Base-by-base conservation (phyloP, 2,797 vertebrate genomes). In the Argentina silus region DNA sequence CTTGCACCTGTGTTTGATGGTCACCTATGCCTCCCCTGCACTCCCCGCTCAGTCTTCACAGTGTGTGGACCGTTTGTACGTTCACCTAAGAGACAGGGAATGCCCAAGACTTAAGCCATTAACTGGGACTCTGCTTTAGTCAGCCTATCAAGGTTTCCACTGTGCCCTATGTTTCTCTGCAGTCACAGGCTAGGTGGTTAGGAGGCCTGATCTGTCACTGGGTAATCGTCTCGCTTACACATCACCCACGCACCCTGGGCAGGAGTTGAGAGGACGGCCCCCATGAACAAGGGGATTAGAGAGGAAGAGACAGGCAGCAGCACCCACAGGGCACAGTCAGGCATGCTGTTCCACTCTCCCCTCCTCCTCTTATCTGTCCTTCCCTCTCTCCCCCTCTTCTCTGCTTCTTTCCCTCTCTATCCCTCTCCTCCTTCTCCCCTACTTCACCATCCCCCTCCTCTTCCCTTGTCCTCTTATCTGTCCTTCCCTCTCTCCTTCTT, bases 191-290 rank as follows among this genome's bases (percentile, higher is more conserved):
- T 12, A 21, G 14, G 57, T 61, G 59, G 57, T 60, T 27, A 27
- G 23, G 57, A 36, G 23, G 23, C 21, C 59, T 61, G 59, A 42
- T 61, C 59, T 10, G 11, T 36, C 59, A 17, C 14, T 36, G 56
- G 56, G 56, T 59, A 59, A 59, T 60, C 69, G 75, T 88, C 87
- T 90, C 87, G 73, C 71, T 87, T 88, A 87, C 87, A 81, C 69
- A 77, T 85, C 74, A 81, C 82, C 73, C 6, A 47, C 70, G 61
- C 21, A 7, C 70, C n/a, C 53, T 45, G 69, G 76, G 80, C 78
- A 42, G 66, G 45, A 76, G 78, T 27, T 77, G 81, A 83, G 70
- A 72, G 76, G 60, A 83, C 67, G 72, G 55, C 42, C 81, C 70
- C 72, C 78, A 68, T 68, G 50, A 67, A 71, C 36, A 36, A 71